These are phyloP conservation scores for Apostichopus japonicus DNA, from an alignment of 35 echinoderm and acorn worm genomes.

Conservation along the genomic window DNA sequence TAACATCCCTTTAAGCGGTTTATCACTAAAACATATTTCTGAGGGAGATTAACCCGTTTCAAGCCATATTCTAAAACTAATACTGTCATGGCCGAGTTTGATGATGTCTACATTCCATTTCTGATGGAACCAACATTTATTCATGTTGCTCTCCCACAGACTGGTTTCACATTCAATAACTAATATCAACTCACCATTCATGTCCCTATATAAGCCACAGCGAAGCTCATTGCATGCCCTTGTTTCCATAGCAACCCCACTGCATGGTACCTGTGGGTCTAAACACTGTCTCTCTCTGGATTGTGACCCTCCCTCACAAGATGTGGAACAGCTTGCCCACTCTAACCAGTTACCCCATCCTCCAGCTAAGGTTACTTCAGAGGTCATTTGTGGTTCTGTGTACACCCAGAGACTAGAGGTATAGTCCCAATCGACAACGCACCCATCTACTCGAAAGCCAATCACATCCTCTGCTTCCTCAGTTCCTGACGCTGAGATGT, in stretches of 20 bases:
- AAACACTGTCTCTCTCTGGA: constrained; percentile 47
- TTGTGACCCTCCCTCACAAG: constrained; percentile 38
- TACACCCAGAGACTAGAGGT: constrained; percentile 16
- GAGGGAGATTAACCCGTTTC: too few relatives aligned
- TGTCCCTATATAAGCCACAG: constrained; percentile 41
- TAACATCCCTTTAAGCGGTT: too few relatives aligned
- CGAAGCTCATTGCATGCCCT: constrained; percentile 25
- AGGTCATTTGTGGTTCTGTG: background rate
- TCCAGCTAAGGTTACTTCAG: constrained; percentile 20
- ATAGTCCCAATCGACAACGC: background rate
- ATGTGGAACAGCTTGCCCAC: constrained; percentile 43
- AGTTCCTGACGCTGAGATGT: background rate
- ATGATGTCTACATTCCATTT: too few relatives aligned
- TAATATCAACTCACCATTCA: constrained; percentile 18
- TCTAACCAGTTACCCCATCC: constrained; percentile 56
- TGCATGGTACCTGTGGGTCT: constrained; percentile 15
- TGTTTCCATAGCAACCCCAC: background rate
- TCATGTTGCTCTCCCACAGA: too few relatives aligned
- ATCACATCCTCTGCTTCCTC: background rate
- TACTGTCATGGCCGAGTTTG: too few relatives aligned
- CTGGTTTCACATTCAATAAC: too few relatives aligned
- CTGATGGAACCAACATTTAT: too few relatives aligned
- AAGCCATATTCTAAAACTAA: too few relatives aligned
- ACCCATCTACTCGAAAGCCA: background rate
- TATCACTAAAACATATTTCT: too few relatives aligned